Evolutionary conservation across 2,797 vertebrate genomes (phyloP).

Genomic region (Tapirus indicus): DNA sequence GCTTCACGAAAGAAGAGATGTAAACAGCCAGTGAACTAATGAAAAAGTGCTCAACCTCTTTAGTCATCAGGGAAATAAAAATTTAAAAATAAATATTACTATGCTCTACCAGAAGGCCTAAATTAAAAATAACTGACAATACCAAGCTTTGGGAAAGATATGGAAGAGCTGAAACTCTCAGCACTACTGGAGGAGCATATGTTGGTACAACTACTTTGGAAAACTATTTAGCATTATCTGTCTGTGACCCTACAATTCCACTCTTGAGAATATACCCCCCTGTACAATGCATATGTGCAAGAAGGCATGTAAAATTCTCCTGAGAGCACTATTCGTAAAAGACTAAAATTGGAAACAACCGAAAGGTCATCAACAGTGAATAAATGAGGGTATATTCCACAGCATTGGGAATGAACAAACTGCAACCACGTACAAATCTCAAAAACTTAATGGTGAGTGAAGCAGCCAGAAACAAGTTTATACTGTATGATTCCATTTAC

Average conservation of each 20-base stretch:
- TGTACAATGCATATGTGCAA: background rate
- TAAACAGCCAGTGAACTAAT: background rate
- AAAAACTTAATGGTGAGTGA: background rate
- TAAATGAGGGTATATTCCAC: background rate
- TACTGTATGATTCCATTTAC: background rate
- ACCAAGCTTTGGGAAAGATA: background rate
- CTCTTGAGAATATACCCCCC: background rate
- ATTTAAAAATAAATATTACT: background rate
- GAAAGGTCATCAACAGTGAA: background rate
- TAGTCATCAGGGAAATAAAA: constrained; percentile 4
- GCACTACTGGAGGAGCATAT: background rate
- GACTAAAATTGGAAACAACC: background rate
- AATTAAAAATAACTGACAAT: background rate
- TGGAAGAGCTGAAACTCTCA: background rate
- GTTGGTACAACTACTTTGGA: background rate
- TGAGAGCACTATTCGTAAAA: background rate
- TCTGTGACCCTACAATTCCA: background rate
- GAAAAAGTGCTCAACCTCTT: constrained; percentile 24
- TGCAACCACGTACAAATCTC: background rate
- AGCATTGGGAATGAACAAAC: background rate
- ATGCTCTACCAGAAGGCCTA: background rate
- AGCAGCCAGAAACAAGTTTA: background rate
- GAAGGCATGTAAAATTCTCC: background rate
- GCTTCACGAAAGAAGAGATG: background rate
- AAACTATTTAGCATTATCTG: background rate